Conservation (phyloP, 2,113 vertebrate species). For the Mystacornis crossleyi region DNA sequence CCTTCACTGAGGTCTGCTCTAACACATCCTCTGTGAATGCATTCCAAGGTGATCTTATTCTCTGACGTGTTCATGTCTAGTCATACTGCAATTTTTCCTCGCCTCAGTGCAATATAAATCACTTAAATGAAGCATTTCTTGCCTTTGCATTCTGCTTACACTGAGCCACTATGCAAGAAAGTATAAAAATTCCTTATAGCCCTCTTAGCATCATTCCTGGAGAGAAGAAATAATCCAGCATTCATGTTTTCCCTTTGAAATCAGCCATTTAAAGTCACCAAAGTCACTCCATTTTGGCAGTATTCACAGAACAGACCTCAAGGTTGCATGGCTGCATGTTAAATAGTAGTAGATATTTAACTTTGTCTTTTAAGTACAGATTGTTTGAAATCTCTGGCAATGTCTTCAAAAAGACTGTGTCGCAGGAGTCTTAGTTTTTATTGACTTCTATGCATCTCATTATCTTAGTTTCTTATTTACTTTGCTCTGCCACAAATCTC, state of each 20-base stretch:
- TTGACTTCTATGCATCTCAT: neutral
- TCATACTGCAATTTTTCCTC: neutral
- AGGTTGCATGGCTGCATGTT: neutral
- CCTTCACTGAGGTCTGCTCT: neutral
- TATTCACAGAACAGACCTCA: neutral
- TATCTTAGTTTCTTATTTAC: constrained; percentile 55
- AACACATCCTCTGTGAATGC: neutral
- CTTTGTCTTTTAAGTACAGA: neutral
- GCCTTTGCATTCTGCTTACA: neutral
- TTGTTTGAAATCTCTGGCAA: neutral
- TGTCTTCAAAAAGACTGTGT: neutral
- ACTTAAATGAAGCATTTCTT: neutral
- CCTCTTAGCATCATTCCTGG: neutral
- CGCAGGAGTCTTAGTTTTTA: constrained; percentile 11
- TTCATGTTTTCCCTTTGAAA: neutral
- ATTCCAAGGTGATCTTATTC: neutral
- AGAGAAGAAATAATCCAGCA: neutral
- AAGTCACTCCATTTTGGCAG: neutral
- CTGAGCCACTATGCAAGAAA: neutral
- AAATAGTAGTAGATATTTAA: constrained; percentile 29
- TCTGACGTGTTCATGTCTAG: neutral
- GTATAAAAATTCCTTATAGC: neutral
- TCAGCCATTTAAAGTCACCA: neutral
- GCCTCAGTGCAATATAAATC: neutral
- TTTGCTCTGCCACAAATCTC: neutral